These are phyloP conservation scores for Rhipidura dahli DNA, from an alignment of 2,113 vertebrate species.

Conservation along the genomic window DNA sequence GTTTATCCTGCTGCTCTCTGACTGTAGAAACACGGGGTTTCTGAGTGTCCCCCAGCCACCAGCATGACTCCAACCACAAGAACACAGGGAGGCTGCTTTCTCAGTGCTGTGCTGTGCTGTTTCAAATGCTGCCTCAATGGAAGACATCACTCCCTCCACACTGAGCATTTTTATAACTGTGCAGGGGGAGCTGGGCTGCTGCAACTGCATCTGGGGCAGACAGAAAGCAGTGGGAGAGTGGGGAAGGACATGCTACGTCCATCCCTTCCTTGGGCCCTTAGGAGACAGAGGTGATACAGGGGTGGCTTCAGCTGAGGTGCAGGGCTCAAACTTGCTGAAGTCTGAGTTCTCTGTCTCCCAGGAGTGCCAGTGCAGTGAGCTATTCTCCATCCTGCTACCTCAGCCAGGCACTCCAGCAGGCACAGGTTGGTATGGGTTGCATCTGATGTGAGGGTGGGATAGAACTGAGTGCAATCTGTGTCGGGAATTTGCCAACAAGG, in stretches of 20 bases:
- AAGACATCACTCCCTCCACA: not conserved
- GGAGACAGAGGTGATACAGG: not conserved
- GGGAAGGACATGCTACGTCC: not conserved
- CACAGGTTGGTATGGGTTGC: conserved; percentile 4
- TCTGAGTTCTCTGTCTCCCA: not conserved
- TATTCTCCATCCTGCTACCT: not conserved
- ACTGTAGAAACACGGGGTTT: not conserved
- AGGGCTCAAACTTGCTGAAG: not conserved
- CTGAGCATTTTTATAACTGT: not conserved
- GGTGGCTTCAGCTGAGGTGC: not conserved
- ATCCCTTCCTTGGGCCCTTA: not conserved
- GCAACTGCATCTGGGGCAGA: not conserved
- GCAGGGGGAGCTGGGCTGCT: not conserved
- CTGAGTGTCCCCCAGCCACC: not conserved
- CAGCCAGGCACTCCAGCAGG: not conserved
- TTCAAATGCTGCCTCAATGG: not conserved
- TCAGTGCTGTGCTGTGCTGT: not conserved
- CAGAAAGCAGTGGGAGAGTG: not conserved
- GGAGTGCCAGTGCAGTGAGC: not conserved
- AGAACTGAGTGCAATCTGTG: conserved; percentile 24
- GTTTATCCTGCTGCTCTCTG: not conserved
- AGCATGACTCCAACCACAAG: rapidly evolving
- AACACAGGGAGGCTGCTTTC: not conserved
- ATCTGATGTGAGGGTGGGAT: conserved; percentile 49
- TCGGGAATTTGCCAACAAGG: conserved; percentile 5